These are phyloP conservation scores for Psylliodes chrysocephalus DNA, from an alignment of 2,888 invertebrate genomes.

Conservation along the genomic window DNA sequence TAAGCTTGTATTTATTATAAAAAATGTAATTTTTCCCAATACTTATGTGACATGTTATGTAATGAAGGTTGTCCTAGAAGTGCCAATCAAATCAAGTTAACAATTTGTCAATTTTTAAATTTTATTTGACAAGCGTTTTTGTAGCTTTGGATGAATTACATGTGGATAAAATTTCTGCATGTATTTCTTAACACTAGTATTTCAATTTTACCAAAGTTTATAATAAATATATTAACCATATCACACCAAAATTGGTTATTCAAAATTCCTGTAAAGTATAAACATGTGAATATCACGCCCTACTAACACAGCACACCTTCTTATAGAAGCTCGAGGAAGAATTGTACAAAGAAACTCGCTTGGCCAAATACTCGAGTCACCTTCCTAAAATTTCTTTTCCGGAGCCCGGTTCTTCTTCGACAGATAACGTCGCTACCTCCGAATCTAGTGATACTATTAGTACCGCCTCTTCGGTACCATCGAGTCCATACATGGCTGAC, in stretches of 20 bases:
- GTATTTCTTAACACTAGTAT: too few relatives aligned
- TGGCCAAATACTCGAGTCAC: slow-evolving; percentile 61
- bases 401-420: slow-evolving; percentile 50
- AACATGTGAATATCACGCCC: slow-evolving; percentile 8
- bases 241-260: not conserved
- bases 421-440: slow-evolving; percentile 41
- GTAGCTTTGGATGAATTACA: too few relatives aligned
- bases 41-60: too few relatives aligned
- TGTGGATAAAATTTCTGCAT: too few relatives aligned
- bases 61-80: too few relatives aligned
- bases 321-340: slow-evolving; percentile 69
- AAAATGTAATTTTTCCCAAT: too few relatives aligned
- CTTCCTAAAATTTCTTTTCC: slow-evolving; percentile 56
- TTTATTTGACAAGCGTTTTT: too few relatives aligned
- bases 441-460: slow-evolving; percentile 24
- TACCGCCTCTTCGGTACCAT: slow-evolving; percentile 56
- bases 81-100: too few relatives aligned
- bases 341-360: slow-evolving; percentile 64
- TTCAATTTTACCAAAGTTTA: too few relatives aligned
- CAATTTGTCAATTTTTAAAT: too few relatives aligned
- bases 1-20: too few relatives aligned
- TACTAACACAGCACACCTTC: slow-evolving; percentile 46
- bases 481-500: slow-evolving; percentile 55
- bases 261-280: not conserved
- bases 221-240: too few relatives aligned